Conservation (phyloP, 2,113 vertebrate species). For the Tachycineta bicolor region DNA sequence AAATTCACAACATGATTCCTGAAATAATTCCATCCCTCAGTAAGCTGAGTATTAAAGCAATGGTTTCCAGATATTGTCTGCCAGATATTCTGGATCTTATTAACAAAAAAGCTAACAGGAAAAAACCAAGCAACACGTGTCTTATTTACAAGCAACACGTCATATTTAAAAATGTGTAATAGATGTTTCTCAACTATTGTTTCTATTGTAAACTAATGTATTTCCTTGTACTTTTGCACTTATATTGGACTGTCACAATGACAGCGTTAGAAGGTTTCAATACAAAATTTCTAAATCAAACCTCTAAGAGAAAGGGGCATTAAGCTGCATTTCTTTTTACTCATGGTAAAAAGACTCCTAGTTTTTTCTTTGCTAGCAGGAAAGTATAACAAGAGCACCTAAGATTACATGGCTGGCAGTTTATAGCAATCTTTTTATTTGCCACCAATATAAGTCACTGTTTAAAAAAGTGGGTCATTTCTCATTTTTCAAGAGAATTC, state of each 20-base stretch:
- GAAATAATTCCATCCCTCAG: background rate
- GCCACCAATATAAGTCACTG: background rate
- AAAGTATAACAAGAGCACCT: background rate
- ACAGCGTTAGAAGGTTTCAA: background rate
- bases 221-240: background rate
- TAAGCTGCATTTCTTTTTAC: background rate
- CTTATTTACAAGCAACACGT: background rate
- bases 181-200: background rate
- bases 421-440: background rate
- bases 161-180: background rate
- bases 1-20: background rate
- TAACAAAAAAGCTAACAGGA: background rate
- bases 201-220: background rate
- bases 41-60: background rate
- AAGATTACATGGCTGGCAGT: background rate
- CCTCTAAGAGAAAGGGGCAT: background rate
- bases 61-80: background rate
- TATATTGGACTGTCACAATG: background rate
- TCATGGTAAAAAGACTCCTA: background rate
- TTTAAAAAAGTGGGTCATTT: background rate
- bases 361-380: background rate
- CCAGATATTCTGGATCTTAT: background rate
- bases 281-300: background rate
- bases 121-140: rapidly evolving
- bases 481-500: background rate